These are phyloP conservation scores for Archilochus colubris DNA, from an alignment of 2,113 vertebrate genomes.

Conservation along the genomic window DNA sequence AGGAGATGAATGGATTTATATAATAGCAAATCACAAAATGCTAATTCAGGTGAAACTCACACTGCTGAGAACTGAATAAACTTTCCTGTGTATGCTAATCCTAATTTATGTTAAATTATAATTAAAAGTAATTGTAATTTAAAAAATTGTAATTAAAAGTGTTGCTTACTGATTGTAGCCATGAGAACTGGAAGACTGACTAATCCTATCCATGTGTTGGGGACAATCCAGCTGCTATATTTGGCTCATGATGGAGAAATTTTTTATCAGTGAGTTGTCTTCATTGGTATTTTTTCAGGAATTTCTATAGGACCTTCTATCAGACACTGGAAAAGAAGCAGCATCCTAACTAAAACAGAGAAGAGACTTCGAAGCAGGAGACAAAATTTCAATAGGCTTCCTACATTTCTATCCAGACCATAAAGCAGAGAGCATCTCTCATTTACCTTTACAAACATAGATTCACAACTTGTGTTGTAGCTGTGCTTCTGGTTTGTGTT, in stretches of 20 bases:
- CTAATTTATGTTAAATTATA: constrained; percentile 30
- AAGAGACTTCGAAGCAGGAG: constrained; percentile 14
- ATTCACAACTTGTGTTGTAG: background rate
- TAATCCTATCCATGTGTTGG: constrained; percentile 26
- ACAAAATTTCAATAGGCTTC: background rate
- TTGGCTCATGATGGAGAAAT: background rate
- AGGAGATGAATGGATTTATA: background rate
- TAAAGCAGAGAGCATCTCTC: background rate
- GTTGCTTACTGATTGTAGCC: constrained; percentile 27
- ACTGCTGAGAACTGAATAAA: constrained; percentile 27
- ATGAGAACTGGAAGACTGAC: constrained; percentile 7
- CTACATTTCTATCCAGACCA: background rate
- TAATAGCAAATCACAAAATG: background rate
- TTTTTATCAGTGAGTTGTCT: background rate
- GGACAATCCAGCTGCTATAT: background rate
- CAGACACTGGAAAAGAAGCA: background rate
- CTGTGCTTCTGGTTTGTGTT: background rate
- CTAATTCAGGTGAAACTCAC: background rate
- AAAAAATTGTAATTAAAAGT: background rate
- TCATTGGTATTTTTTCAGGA: background rate
- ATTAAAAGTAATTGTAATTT: background rate
- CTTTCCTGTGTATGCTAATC: constrained; percentile 6
- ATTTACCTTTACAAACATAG: background rate
- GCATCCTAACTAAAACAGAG: background rate
- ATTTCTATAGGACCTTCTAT: background rate